These are phyloP conservation scores for Myotis vivesi DNA, from an alignment of 2,797 vertebrate genomes.

Conservation along the genomic window DNA sequence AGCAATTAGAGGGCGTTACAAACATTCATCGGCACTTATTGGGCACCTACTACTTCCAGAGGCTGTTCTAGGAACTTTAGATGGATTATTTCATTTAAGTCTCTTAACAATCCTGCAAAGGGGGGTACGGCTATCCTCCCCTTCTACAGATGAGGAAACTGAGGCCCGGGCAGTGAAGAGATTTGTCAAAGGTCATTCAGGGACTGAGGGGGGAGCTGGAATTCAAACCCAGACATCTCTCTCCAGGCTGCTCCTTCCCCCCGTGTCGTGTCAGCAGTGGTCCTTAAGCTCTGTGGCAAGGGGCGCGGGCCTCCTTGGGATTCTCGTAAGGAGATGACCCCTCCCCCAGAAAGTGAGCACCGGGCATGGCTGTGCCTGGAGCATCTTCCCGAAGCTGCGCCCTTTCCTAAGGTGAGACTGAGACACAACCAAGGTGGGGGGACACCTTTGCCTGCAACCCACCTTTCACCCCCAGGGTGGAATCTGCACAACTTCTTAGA, in stretches of 20 bases:
- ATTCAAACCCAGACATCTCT: neutral
- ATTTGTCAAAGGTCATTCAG: neutral
- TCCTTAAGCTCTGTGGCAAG: neutral
- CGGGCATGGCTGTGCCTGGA: neutral
- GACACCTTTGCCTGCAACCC: accelerated
- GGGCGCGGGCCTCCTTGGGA: neutral
- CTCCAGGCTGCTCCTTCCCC: neutral
- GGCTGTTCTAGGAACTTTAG: neutral
- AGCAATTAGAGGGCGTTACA: neutral
- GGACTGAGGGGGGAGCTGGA: neutral
- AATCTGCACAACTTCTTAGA: neutral
- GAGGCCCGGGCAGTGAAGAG: neutral
- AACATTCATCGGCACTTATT: neutral
- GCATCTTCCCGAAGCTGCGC: neutral
- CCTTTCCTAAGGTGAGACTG: neutral
- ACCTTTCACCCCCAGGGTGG: neutral
- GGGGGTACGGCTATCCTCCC: neutral
- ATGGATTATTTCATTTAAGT: neutral
- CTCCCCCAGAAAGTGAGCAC: neutral
- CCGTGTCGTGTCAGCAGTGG: too few species aligned
- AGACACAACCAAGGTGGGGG: neutral
- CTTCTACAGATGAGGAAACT: neutral
- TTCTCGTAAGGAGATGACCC: neutral
- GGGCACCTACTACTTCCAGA: neutral
- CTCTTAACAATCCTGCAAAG: neutral